phyloP scores from a whole-genome alignment of 2,113 vertebrate genomes.

The Nothobranchius furzeri region DNA sequence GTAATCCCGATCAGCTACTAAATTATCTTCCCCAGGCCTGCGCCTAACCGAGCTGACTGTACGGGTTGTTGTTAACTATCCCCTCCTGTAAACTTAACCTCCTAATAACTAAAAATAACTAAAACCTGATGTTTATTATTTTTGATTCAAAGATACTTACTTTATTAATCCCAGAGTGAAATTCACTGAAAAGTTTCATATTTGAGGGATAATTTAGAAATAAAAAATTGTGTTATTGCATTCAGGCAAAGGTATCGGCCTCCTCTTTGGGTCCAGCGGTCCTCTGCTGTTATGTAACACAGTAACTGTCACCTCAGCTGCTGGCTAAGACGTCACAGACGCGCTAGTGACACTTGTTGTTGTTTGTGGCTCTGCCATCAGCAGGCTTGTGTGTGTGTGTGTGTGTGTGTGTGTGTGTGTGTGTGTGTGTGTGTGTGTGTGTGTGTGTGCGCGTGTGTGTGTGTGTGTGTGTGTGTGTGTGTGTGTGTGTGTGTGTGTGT shows the following conservation, averaged over 20 bases:
- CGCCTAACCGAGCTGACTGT: not conserved
- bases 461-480: not conserved
- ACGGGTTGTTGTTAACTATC: too few species aligned
- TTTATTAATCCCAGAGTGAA: too few species aligned
- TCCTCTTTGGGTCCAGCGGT: constrained; percentile 36
- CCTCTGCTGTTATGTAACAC: constrained; percentile 61
- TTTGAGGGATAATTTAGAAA: too few species aligned
- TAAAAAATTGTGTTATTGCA: not conserved
- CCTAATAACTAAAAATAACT: too few species aligned
- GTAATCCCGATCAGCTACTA: constrained; percentile 1
- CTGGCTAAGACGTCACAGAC: constrained; percentile 42
- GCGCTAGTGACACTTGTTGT: constrained; percentile 26
- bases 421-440: too few species aligned
- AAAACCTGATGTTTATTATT: too few species aligned
- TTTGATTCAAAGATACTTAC: too few species aligned
- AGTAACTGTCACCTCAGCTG: constrained; percentile 57
- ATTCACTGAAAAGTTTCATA: too few species aligned
- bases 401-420: not conserved
- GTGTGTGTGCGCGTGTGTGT: too few species aligned
- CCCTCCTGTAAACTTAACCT: too few species aligned
- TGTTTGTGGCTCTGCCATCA: constrained; percentile 30
- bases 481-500: too few species aligned
- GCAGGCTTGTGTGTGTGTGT: not conserved
- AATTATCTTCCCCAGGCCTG: not conserved
- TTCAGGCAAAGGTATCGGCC: constrained; percentile 21